A percentile compares a stretch with the other conserved stretches of the same genome.
Conservation (phyloP, 2,797 vertebrate species). For the Tenualosa ilisha region DNA sequence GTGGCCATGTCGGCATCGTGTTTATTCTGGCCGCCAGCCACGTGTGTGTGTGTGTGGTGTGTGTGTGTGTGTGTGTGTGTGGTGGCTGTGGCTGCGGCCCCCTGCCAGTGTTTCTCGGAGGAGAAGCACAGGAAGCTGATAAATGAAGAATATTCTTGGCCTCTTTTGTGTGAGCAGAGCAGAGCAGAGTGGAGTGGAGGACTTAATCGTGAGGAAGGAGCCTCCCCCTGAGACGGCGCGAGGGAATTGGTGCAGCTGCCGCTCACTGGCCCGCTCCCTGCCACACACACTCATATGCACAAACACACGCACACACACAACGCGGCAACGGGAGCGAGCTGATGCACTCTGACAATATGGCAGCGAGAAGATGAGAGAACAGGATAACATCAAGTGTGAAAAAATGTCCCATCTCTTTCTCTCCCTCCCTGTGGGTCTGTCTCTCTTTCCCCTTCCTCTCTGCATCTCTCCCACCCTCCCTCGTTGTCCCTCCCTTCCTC, state of each 20-base stretch:
- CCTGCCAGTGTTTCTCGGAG: conserved; percentile 5
- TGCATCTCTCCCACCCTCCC: not conserved
- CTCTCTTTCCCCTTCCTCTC: conserved; percentile 20
- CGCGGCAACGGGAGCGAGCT: conserved; percentile 23
- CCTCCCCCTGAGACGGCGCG: conserved; percentile 38
- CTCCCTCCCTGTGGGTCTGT: conserved; percentile 6
- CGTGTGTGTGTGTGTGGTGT: conserved; percentile 21
- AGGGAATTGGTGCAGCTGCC: conserved; percentile 43
- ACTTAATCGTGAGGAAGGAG: conserved; percentile 51
- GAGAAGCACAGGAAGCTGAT: conserved; percentile 14
- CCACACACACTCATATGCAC: conserved; percentile 3
- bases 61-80: conserved; percentile 22
- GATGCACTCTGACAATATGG: conserved; percentile 44
- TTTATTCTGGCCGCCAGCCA: not conserved
- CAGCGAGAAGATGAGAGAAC: conserved; percentile 38
- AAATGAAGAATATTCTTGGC: conserved; percentile 43
- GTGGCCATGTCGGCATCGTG: not conserved
- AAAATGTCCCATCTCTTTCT: conserved; percentile 10
- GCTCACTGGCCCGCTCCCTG: conserved; percentile 35
- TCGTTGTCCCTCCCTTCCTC: conserved; percentile 19
- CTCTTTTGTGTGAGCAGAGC: conserved; percentile 40
- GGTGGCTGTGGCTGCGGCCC: not conserved
- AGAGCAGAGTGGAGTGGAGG: conserved; percentile 37
- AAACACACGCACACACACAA: not conserved
- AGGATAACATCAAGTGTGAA: not conserved